Evolutionary conservation across 2,888 invertebrate species (phyloP).

Genomic region (Eilema depressum): DNA sequence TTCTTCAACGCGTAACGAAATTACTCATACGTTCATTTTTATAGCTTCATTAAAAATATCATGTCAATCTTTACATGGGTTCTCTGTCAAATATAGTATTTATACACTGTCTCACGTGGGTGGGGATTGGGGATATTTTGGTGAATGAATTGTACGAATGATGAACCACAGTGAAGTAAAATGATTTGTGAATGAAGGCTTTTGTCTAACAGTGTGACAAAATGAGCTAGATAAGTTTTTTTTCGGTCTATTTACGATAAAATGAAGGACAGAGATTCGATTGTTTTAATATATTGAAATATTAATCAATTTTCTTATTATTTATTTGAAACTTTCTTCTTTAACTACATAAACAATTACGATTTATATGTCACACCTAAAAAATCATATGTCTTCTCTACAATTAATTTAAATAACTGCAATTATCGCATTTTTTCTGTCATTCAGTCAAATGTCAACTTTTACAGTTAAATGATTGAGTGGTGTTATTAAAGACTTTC

Average conservation of each 20-base stretch:
- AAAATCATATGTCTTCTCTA: conserved; percentile 10
- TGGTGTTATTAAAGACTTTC: conserved; percentile 48
- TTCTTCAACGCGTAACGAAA: conserved; percentile 10
- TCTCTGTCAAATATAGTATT: neutral
- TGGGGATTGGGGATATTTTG: neutral
- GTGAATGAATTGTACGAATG: neutral
- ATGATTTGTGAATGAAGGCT: neutral
- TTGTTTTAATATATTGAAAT: neutral
- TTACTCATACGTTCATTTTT: conserved; percentile 7
- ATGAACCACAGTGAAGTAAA: neutral
- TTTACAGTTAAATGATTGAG: conserved; percentile 40
- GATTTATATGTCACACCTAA: conserved; percentile 7
- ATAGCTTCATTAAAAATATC: conserved; percentile 1
- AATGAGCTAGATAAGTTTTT: neutral
- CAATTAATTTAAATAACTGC: conserved; percentile 19
- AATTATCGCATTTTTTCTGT: conserved; percentile 9
- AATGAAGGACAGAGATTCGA: neutral
- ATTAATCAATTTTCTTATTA: neutral
- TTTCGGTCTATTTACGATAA: neutral
- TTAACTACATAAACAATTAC: conserved; percentile 11
- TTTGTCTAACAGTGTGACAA: too few relatives aligned
- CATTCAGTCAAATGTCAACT: conserved; percentile 26
- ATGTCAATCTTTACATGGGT: neutral
- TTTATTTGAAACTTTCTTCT: neutral
- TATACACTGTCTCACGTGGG: neutral